phyloP scores from a whole-genome alignment of 2,888 invertebrate genomes.

The Chrysolina oricalcia region DNA sequence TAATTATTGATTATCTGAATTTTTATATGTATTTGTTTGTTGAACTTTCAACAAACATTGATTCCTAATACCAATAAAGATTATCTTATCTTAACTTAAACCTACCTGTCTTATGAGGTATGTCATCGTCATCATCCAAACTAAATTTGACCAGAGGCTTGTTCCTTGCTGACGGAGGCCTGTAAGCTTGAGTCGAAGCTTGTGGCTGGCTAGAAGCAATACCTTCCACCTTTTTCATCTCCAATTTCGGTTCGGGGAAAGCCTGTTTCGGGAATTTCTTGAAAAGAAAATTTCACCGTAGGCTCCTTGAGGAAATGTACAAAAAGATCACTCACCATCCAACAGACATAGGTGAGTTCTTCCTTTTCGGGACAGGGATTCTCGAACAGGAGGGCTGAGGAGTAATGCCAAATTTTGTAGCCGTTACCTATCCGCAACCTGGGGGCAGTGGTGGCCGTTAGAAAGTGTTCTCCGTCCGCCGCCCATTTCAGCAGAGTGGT shows the following conservation, averaged over 20 bases:
- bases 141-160: constrained; percentile 81
- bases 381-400: constrained; percentile 87
- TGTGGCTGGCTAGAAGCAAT: constrained; percentile 78
- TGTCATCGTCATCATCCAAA: constrained; percentile 79
- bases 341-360: constrained; percentile 85
- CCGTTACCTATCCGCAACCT: constrained; percentile 93
- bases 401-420: constrained; percentile 95
- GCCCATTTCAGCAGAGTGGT: constrained; percentile 93
- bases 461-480: constrained; percentile 92
- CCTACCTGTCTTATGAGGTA: constrained; percentile 68
- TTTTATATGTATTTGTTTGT: no score
- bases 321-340: constrained; percentile 77
- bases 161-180: constrained; percentile 86
- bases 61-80: no score
- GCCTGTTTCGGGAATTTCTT: constrained; percentile 74
- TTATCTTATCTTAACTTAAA: no score
- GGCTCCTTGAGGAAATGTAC: not conserved
- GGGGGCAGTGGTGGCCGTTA: constrained; percentile 97
- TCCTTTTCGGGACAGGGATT: constrained; percentile 81
- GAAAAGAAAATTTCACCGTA: constrained; percentile 28
- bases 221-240: constrained; percentile 79
- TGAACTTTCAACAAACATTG: no score
- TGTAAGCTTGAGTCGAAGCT: constrained; percentile 78
- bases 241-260: constrained; percentile 82
- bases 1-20: no score